Evolutionary conservation across 2,888 invertebrate genomes (phyloP), one percentile per base, ranked within the genome.

Genomic region (Patella pellucida): DNA sequence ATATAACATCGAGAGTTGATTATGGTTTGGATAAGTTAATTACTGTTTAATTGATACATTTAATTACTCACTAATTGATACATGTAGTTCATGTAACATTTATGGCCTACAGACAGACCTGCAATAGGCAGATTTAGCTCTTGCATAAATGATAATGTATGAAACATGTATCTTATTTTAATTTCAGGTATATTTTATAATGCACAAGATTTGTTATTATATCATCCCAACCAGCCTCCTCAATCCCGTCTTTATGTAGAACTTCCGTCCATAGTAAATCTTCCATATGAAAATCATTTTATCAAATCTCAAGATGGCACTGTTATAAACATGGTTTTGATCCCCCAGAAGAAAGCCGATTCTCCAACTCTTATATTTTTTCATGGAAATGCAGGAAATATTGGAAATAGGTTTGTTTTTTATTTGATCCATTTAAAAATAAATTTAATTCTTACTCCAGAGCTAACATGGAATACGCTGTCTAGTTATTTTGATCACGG

Each of bases 311-410:
- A 77, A 70, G 92, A 92, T 83, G 89, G 89, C 3, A 86, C 90
- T 12, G 82, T 83, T 16, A 85, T 92, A 68, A 90, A 92, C 81
- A 84, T 88, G 71, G 88, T 91, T 71, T 83, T 92, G n/a, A 88
- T 92, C 31, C 91, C 91, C 81, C 91, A 91, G 77, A 78, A 85
- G 51, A 82, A 85, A 19, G 75, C 78, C 19, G 83, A 81, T 69
- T 94, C 94, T 73, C 96, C 96, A 0, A 97, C 97, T 14, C 92
- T 98, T 88, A 92, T 98, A 72, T 97, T 96, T 91, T 94, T 98
- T 82, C 98, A 98, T 92, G 98, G 98, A 9, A 98, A 98, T 93
- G 98, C 98, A 73, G 98, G 98, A 16, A 98, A 98, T 90, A 96
- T 98, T 93, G 98, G 98, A 0, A 97, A 98, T 89, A 94, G 90